These are phyloP conservation scores for Hypomesus transpacificus DNA, from an alignment of 2,113 vertebrate genomes.

Conservation along the genomic window DNA sequence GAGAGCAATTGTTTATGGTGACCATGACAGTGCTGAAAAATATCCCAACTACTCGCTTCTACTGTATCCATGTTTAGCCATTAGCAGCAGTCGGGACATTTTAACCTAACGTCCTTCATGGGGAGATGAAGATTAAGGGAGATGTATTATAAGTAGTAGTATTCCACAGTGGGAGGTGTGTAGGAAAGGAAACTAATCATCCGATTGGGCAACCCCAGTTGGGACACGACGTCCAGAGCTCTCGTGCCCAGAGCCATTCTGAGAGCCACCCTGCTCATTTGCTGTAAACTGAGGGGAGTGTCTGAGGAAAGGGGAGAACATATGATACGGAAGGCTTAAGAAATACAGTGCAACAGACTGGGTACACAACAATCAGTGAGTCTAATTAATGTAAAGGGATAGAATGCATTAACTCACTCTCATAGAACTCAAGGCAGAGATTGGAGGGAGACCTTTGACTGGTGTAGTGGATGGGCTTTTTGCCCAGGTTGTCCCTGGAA, in stretches of 20 bases:
- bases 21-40: too few species aligned
- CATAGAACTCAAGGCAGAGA: slow-evolving; percentile 75
- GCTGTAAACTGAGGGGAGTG: slow-evolving; percentile 80
- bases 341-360: neutral
- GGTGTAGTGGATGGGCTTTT: slow-evolving; percentile 78
- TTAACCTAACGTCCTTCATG: too few species aligned
- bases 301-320: slow-evolving; percentile 35
- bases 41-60: too few species aligned
- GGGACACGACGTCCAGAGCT: slow-evolving; percentile 66
- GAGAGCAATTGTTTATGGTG: too few species aligned
- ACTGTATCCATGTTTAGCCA: too few species aligned
- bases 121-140: neutral
- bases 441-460: slow-evolving; percentile 66
- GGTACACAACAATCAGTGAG: neutral
- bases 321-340: neutral
- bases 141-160: slow-evolving; percentile 7
- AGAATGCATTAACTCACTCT: slow-evolving; percentile 69
- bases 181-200: slow-evolving; percentile 84
- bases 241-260: slow-evolving; percentile 70
- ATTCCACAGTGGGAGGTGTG: slow-evolving; percentile 45
- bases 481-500: slow-evolving; percentile 78
- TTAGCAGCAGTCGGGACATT: too few species aligned
- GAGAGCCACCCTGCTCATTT: slow-evolving; percentile 81
- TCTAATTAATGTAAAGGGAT: neutral
- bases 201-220: slow-evolving; percentile 77